Base-by-base conservation (phyloP, 2,888 invertebrate species). In the Siphlonurus alternatus region DNA sequence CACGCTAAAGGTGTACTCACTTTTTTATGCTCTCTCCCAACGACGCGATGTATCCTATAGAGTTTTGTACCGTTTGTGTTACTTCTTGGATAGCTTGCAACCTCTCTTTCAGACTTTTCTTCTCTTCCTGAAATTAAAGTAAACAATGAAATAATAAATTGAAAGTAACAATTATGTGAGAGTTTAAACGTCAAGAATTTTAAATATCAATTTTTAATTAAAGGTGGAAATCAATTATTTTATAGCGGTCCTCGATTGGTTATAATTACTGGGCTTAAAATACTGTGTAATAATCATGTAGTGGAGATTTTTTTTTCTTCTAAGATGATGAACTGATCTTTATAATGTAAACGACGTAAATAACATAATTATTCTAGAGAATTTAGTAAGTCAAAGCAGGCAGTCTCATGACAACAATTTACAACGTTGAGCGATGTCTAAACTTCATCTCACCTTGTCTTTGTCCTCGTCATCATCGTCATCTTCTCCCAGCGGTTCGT, bases 11-110 rank as follows among this genome's bases (percentile, higher is more conserved):
- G 19, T 23, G 19, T 61, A 77, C 81, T 77, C 80, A 96, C 95
- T 98, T 98, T 80, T 93, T 93, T 64, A 95, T 85, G 73, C 89
- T 85, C 78, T 98, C 97, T 68, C 93, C 89, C 66, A 97, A 78
- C n/a, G 93, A 90, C 7, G 96, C 96, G 66, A 96, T 84, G 73
- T 88, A 91, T 23, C 97, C 97, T 66, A 98, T 89, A 0, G 91
- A 89, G 72, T 97, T 95, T 76, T 99, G 98, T 2, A 99, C 95
- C 64, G 91, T 90, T 72, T 94, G 90, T 20, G 97, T 95, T 2
- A 97, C 96, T 76, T 99, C 98, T 75, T 98, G 97, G 70, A 98
- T 93, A 1, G 94, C 91, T 76, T 93, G 93, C 56, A 98, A 77
- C 66, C 93, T 84, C 75, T 96, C 95, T 74, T 95, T 93, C 63